These are phyloP conservation scores for Morone saxatilis DNA, from an alignment of 2,113 vertebrate species.

Conservation along the genomic window DNA sequence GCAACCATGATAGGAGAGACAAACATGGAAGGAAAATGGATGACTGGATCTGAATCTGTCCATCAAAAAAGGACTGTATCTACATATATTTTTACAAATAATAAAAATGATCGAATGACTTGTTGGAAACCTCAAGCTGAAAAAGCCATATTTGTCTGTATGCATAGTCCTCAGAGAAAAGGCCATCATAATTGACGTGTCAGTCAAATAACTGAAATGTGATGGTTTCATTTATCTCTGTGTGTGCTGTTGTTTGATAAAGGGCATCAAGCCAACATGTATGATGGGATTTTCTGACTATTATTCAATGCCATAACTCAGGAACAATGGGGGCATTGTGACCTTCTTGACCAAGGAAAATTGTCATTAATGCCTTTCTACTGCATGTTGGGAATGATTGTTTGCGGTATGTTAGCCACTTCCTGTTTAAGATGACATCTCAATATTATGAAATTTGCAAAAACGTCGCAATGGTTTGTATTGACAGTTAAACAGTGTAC, in stretches of 20 bases:
- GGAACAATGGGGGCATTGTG: too few relatives aligned
- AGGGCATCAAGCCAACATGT: slow-evolving; percentile 17
- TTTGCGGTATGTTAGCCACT: too few relatives aligned
- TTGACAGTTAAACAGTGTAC: too few relatives aligned
- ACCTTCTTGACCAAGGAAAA: too few relatives aligned
- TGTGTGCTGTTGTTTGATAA: slow-evolving; percentile 31
- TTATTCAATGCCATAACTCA: too few relatives aligned
- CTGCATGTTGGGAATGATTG: too few relatives aligned
- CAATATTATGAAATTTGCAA: too few relatives aligned
- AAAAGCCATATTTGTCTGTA: neutral
- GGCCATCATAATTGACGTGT: neutral
- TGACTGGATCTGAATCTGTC: slow-evolving; percentile 9
- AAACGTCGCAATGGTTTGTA: too few relatives aligned
- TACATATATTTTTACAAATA: neutral
- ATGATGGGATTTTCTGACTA: neutral
- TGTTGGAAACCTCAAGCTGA: neutral
- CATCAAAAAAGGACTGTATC: neutral
- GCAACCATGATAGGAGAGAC: slow-evolving; percentile 41
- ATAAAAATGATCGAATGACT: slow-evolving; percentile 9
- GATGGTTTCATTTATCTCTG: neutral
- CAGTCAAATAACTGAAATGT: slow-evolving; percentile 19
- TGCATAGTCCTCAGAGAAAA: neutral
- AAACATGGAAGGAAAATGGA: neutral
- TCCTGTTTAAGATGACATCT: too few relatives aligned
- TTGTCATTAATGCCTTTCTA: too few relatives aligned